Percentiles rank a stretch among this genome's conserved stretches.
phyloP scores from a whole-genome alignment of 2,113 vertebrate species.

The Dasyornis broadbenti region DNA sequence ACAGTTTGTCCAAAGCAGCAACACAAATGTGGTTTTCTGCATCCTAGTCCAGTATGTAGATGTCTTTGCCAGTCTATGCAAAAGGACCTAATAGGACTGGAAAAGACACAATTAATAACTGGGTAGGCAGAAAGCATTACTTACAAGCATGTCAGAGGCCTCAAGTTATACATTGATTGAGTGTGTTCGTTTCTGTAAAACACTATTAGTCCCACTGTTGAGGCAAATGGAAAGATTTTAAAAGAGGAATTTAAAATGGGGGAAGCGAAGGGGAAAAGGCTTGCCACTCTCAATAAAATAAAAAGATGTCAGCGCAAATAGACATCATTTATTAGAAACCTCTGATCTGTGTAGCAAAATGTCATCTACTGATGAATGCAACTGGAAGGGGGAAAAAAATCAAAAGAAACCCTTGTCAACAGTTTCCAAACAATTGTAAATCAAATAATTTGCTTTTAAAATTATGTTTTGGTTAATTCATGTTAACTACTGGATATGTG shows the following conservation, averaged over 20 bases:
- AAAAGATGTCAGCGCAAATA: constrained; percentile 4
- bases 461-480: not conserved
- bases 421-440: not conserved
- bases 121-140: not conserved
- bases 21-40: not conserved
- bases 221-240: not conserved
- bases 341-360: not conserved
- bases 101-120: not conserved
- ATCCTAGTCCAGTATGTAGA: not conserved
- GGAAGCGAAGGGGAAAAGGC: not conserved
- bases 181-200: not conserved
- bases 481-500: not conserved
- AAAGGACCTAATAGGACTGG: not conserved
- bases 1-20: accelerated
- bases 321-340: not conserved
- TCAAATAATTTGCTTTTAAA: not conserved
- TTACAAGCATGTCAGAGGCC: not conserved
- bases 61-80: not conserved
- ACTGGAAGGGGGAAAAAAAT: not conserved
- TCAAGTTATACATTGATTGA: not conserved
- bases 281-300: not conserved
- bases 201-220: not conserved
- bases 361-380: not conserved
- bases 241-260: not conserved
- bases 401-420: not conserved